Conservation (phyloP, 2,797 vertebrate genomes). For the Benthosema pterotum region DNA sequence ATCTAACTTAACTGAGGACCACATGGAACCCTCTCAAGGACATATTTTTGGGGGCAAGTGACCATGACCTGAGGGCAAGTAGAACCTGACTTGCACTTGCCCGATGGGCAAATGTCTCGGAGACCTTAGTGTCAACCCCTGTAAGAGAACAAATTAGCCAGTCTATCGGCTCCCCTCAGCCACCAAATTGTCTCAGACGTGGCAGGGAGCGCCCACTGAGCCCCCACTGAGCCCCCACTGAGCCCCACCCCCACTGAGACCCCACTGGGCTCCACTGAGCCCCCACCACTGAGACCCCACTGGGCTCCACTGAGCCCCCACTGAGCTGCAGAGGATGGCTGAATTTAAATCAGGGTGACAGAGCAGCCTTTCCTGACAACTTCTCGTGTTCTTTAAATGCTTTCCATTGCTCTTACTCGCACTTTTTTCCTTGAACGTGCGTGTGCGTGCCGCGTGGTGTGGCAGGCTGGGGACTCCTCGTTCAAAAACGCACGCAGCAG, state of each 20-base stretch:
- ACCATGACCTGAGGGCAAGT: too few relatives aligned
- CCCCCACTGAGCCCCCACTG: conserved; percentile 73
- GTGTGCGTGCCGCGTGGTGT: too few relatives aligned
- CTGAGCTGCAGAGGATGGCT: conserved; percentile 68
- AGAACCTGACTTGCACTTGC: too few relatives aligned
- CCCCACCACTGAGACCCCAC: conserved; percentile 73
- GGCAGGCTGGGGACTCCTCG: neutral
- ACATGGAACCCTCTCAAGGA: too few relatives aligned
- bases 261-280: conserved; percentile 71
- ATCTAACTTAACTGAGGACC: too few relatives aligned
- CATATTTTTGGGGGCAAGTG: too few relatives aligned
- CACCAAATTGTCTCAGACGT: conserved; percentile 79
- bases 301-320: conserved; percentile 71
- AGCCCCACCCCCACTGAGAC: conserved; percentile 75
- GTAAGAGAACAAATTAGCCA: conserved; percentile 81
- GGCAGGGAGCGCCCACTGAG: conserved; percentile 71
- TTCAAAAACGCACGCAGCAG: neutral
- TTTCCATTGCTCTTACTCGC: conserved; percentile 38
- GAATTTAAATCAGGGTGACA: conserved; percentile 73
- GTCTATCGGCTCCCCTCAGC: conserved; percentile 76
- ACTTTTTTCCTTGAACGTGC: conserved; percentile 34
- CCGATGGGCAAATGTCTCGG: too few relatives aligned
- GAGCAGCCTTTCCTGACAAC: conserved; percentile 57
- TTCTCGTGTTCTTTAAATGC: conserved; percentile 18
- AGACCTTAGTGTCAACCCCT: too few relatives aligned